Conservation (phyloP, 92 coral and sea anemone genomes). For the Phenganax stokvisi region DNA sequence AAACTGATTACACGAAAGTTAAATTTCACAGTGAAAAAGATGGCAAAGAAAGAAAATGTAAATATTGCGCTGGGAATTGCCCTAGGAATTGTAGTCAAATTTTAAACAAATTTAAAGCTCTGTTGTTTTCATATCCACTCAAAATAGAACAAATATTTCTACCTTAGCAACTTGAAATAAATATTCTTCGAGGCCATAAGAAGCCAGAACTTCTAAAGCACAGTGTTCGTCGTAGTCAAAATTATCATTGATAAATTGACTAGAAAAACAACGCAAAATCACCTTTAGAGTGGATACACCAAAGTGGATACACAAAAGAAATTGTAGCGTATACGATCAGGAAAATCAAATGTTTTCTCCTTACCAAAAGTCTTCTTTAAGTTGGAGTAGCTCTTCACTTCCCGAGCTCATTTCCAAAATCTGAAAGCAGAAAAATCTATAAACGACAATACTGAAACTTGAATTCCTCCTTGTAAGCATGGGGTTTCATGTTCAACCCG, state of each 20-base stretch:
- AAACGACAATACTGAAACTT: background rate
- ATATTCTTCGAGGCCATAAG: slow-evolving; percentile 74
- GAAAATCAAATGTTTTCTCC: background rate
- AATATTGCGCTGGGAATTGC: no score
- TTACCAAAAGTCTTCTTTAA: slow-evolving; percentile 32
- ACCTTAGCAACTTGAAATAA: slow-evolving; percentile 97
- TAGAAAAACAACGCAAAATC: slow-evolving; percentile 17
- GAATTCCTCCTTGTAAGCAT: no score
- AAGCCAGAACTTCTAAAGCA: slow-evolving; percentile 74
- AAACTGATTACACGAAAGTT: no score
- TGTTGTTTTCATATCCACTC: background rate
- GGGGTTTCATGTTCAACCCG: no score
- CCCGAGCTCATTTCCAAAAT: slow-evolving; percentile 10
- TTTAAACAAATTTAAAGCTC: background rate
- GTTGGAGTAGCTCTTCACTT: slow-evolving; percentile 9
- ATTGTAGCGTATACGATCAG: background rate
- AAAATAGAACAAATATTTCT: background rate
- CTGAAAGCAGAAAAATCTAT: slow-evolving; percentile 2
- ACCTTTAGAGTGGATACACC: background rate
- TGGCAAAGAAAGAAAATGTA: no score
- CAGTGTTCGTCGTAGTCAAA: slow-evolving; percentile 85
- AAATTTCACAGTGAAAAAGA: no score
- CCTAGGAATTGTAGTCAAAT: background rate
- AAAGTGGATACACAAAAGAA: background rate
- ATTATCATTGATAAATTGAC: slow-evolving; percentile 94